Evolutionary conservation across 2,888 invertebrate genomes (phyloP), one percentile per base, ranked within the genome.

Genomic region (Patella pellucida): DNA sequence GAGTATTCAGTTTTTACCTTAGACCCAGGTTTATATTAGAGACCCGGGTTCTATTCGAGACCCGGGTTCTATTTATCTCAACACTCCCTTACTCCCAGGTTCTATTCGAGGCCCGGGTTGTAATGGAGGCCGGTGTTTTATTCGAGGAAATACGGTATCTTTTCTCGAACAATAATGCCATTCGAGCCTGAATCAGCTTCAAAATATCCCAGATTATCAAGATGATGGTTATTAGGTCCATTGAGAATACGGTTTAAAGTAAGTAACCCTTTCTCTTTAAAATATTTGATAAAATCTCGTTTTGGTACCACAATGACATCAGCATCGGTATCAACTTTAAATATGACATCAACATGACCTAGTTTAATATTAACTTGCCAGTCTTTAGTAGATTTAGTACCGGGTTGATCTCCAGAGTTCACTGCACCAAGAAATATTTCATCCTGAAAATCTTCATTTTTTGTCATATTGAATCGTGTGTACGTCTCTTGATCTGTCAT

Each of bases 281-380:
- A 54, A 9, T 41, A 3, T n/a, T 31, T 50, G 1, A 15, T 51
- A 2, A 19, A 62, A 16, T 0, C 3, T n/a, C 12, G 7, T 41
- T 71, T 68, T 7, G 41, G 71, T 2, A 70, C 23, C 12, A 71
- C 71, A 16, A 73, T 41, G 16, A 73, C 70, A 31, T 73, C 52
- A n/a, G 71, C 76, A 4, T 72, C 76, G 2, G 67, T 76, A 62
- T 76, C 73, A 27, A 76, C 19, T 23, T 69, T 76, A 52, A 73
- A 76, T 11, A 11, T n/a, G 2, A 3, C n/a, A 16, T 54, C 54
- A 3, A n/a, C n/a, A 3, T 54, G 15, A 54, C 54, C 54, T 16
- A 54, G 15, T 54, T 54, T 54, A 54, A 54, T 54, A 54, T 16
- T 14, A 14, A 54, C 54, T 16, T 3, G 2, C 54, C 54, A 54